phyloP scores from a whole-genome alignment of 2,797 vertebrate genomes.

The Sebastes steindachneri region DNA sequence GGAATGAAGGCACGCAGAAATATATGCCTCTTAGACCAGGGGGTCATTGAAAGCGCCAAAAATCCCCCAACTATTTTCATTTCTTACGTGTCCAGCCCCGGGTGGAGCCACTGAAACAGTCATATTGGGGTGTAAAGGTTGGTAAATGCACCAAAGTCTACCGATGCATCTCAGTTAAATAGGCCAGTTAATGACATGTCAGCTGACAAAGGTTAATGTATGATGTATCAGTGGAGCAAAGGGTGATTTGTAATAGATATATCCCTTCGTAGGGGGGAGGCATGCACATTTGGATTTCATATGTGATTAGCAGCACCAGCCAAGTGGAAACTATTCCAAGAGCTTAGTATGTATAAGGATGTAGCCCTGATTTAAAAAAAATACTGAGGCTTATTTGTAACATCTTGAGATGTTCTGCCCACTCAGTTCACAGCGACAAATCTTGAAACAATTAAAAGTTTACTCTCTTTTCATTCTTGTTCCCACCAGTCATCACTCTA shows the following conservation, averaged over 20 bases:
- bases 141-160: slow-evolving; percentile 54
- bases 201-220: slow-evolving; percentile 78
- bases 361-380: not conserved
- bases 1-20: slow-evolving; percentile 44
- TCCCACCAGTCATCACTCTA: not conserved
- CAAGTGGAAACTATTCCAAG: slow-evolving; percentile 53
- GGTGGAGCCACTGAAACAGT: slow-evolving; percentile 3
- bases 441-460: slow-evolving; percentile 9
- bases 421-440: not conserved
- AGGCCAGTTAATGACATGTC: slow-evolving; percentile 75
- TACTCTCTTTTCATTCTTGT: not conserved
- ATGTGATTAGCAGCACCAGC: slow-evolving; percentile 64
- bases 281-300: slow-evolving; percentile 57
- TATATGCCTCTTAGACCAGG: slow-evolving; percentile 13
- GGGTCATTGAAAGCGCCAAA: slow-evolving; percentile 14
- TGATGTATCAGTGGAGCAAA: slow-evolving; percentile 74
- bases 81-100: slow-evolving; percentile 14
- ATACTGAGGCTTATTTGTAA: not conserved
- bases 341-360: slow-evolving; percentile 8
- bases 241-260: slow-evolving; percentile 77
- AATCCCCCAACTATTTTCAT: slow-evolving; percentile 28
- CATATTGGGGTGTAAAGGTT: slow-evolving; percentile 42
- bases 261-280: slow-evolving; percentile 56
- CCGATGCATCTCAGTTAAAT: slow-evolving; percentile 70
- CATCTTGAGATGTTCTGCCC: not conserved